Base-by-base conservation (phyloP, 1,140 invertebrate genomes). In the Euglossa dilemma region DNA sequence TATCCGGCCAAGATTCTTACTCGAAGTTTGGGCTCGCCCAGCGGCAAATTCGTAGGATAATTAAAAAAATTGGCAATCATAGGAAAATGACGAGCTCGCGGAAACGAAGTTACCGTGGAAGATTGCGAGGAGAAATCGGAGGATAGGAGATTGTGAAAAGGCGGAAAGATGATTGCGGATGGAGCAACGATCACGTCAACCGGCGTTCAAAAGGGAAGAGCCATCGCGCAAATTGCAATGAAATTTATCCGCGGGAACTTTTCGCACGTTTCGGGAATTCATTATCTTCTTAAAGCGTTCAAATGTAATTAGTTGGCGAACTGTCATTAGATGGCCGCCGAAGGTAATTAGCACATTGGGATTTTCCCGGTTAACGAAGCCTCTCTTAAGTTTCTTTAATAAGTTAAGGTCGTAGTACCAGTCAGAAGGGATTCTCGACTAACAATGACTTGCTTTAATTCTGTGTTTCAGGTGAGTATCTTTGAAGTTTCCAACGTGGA, bases 381-480 rank as follows among this genome's bases (percentile, higher is more conserved):
- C 43, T 45, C 43, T 45, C 66, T 80, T 71, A 69, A 70, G 76
- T 59, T 79, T 50, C 71, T 54, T 59, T 59, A 71, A 59, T 57
- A 79, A 79, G 64, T 54, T 66, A 14, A 28, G 72, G 16, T 50
- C 56, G 16, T n/a, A 50, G 20, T 9, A 80, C 57, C 43, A 57
- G n/a, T 59, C 25, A 11, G 18, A 52, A 47, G n/a, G 18, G 47
- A 66, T 80, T 36, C n/a, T 28, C 7, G 14, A 20, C n/a, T 57
- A 50, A 76, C 43, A 76, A 82, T 50, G 25, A 47, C 12, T 52
- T 57, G 8, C 52, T 66, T 67, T 76, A 61, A 80, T 66, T 78
- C 56, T 86, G 20, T 86, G 66, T 79, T 72, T 36, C 73, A 76
- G 74, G 67, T 80, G 67, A 77, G 77, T 86, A 25, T 61, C 64